A percentile compares a stretch with the other conserved stretches of the same genome.
phyloP scores from a whole-genome alignment of 2,797 vertebrate species.

The Lacerta agilis region DNA sequence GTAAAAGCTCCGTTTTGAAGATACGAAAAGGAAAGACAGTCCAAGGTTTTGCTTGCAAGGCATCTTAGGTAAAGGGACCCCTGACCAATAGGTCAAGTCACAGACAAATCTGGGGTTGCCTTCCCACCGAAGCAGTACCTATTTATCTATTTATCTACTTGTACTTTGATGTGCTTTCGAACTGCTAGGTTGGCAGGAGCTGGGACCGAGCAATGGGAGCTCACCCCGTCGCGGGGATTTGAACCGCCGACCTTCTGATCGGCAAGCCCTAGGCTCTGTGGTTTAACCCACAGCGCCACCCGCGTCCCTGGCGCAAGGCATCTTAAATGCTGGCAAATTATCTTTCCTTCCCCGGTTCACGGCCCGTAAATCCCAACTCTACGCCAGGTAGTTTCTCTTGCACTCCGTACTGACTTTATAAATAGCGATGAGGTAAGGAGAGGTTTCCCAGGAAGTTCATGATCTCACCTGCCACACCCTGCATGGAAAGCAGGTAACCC shows the following conservation, averaged over 20 bases:
- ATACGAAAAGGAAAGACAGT: not conserved
- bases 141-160: too few species aligned
- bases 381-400: not conserved
- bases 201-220: too few species aligned
- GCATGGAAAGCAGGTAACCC: not conserved
- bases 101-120: too few species aligned
- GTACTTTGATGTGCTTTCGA: too few species aligned
- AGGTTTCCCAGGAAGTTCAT: constrained; percentile 24
- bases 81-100: too few species aligned
- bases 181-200: too few species aligned
- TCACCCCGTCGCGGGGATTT: too few species aligned
- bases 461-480: not conserved
- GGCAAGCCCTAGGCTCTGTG: too few species aligned
- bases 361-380: not conserved
- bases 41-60: not conserved
- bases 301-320: not conserved
- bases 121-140: too few species aligned
- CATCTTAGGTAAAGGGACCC: too few species aligned
- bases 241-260: too few species aligned
- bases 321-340: not conserved
- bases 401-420: not conserved
- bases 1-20: not conserved
- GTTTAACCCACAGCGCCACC: too few species aligned
- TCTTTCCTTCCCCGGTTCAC: not conserved
- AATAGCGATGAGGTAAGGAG: not conserved